Evolutionary conservation across 2,888 invertebrate species (phyloP).

Genomic region (Notodonta dromedarius): DNA sequence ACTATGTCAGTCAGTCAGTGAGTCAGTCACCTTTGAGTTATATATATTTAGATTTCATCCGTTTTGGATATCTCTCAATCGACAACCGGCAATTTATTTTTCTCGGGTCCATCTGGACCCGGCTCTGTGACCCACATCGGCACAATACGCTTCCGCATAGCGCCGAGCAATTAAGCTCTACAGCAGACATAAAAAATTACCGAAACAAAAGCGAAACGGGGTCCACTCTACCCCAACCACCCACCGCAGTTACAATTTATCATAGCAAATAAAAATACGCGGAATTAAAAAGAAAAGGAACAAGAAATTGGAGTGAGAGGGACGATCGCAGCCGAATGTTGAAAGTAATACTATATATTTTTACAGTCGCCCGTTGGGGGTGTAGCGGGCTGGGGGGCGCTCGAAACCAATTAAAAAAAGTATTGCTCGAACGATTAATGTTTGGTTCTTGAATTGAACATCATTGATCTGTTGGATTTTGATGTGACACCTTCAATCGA

Average conservation of each 20-base stretch:
- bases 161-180: conserved; percentile 80
- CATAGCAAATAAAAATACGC: conserved; percentile 83
- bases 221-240: conserved; percentile 44
- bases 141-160: conserved; percentile 77
- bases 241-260: conserved; percentile 80
- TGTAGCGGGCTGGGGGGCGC: conserved; percentile 49
- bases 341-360: conserved; percentile 70
- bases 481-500: not conserved
- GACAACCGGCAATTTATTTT: no score
- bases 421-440: conserved; percentile 39
- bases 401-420: conserved; percentile 53
- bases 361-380: conserved; percentile 55
- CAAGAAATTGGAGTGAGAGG: conserved; percentile 73
- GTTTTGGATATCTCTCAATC: no score
- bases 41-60: no score
- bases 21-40: no score
- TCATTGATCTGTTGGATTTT: conserved; percentile 4
- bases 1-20: no score
- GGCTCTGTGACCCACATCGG: conserved; percentile 73
- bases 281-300: conserved; percentile 82
- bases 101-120: conserved; percentile 59
- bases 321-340: conserved; percentile 61
- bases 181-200: conserved; percentile 83
- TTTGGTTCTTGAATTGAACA: conserved; percentile 26
- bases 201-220: conserved; percentile 78